Base-by-base conservation (phyloP, 2,888 invertebrate genomes). In the Uropetala carovei region DNA sequence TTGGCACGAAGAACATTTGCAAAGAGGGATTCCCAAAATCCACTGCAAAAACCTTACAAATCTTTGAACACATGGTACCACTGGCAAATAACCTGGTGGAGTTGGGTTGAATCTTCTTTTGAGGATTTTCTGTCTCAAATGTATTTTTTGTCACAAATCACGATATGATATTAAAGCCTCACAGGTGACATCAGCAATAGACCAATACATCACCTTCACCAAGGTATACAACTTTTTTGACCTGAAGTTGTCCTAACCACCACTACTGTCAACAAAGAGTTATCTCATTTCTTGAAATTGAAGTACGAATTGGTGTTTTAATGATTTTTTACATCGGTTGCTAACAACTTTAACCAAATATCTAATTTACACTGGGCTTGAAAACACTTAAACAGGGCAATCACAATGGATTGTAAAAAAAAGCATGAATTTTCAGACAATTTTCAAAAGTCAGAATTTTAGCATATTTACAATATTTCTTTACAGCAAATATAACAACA, bases 401-500 rank as follows among this genome's bases (percentile, higher is more conserved):
- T 89, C 89, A 68, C 89, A 43, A 64, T 89, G 30, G 64, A 64
- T 89, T 68, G 43, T 89, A 89, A 89, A 89, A 83, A n/a, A 89
- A 89, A 89, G 89, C 89, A 89, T 64, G 89, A 64, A 89, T 89
- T 89, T 82, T 89, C 30, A 68, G 89, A 89, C 64, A 27, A 89
- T 68, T 60, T 89, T 60, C 89, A 89, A 89, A 89, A 89, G 60
- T 89, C 75, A 75, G 89, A 89, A 64, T 60, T 89, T 89, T 89
- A 60, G 64, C 89, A 89, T 89, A 89, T 89, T 30, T 89, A 89
- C 89, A 89, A 64, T 89, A 64, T 89, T 89, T 64, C 64, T 89
- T 89, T 89, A 89, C 89, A 89, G 64, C 89, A 89, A 89, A 89
- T 89, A 89, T 89, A 89, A 89, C 83, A 83, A 83, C 89, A 89